phyloP scores from a whole-genome alignment of 2,113 vertebrate species.

The Peromyscus polionotus region DNA sequence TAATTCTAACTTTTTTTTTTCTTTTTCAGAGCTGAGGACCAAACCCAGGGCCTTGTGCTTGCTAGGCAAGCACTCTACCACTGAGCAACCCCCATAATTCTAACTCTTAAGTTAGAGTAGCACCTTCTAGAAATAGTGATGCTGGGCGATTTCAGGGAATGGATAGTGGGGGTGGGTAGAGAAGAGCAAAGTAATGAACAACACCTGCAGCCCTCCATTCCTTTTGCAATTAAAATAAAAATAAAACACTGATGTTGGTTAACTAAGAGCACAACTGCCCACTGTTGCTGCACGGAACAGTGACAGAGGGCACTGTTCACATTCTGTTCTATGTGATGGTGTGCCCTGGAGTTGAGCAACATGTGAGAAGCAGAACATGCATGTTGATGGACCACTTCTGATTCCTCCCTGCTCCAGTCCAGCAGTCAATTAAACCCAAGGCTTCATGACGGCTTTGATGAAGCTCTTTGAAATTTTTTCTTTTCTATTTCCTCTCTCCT shows the following conservation, averaged over 20 bases:
- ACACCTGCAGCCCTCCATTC: too few species aligned
- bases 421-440: not conserved
- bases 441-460: too few species aligned
- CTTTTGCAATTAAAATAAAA: not conserved
- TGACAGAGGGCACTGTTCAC: not conserved
- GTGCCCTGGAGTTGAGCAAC: not conserved
- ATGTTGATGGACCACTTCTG: not conserved
- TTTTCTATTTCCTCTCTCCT: not conserved
- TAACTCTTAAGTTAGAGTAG: not conserved
- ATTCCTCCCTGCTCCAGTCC: not conserved
- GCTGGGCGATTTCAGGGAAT: not conserved
- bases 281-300: not conserved
- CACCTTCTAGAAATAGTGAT: not conserved
- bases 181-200: not conserved
- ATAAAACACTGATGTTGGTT: not conserved
- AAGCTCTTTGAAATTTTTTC: not conserved
- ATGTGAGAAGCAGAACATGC: not conserved
- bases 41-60: too few species aligned
- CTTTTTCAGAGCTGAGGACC: too few species aligned
- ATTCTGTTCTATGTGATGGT: not conserved
- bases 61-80: too few species aligned
- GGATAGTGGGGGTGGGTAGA: too few species aligned
- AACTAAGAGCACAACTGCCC: not conserved
- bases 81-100: too few species aligned
- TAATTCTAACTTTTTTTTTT: not conserved